phyloP scores from a whole-genome alignment of 1,140 invertebrate species.

The Tetramorium parvispinum region DNA sequence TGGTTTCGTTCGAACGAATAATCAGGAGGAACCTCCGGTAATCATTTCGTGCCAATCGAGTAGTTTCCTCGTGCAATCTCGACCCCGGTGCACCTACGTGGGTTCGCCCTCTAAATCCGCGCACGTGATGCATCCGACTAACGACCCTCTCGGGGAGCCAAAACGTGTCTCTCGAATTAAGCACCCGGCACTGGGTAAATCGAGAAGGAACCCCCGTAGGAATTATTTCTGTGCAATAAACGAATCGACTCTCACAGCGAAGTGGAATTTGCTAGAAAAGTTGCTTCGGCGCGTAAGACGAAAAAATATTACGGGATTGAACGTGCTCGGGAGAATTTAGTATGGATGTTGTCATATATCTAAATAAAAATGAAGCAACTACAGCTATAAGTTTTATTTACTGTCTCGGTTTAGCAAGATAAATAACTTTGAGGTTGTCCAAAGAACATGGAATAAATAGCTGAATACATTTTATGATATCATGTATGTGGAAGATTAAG shows the following conservation, averaged over 20 bases:
- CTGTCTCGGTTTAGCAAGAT: constrained; percentile 20
- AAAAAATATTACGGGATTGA: constrained; percentile 34
- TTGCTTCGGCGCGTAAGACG: constrained; percentile 10
- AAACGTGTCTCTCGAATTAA: constrained; percentile 60
- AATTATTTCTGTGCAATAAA: constrained; percentile 57
- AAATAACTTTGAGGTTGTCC: constrained; percentile 10
- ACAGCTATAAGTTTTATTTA: constrained; percentile 42
- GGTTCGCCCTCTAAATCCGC: constrained; percentile 55
- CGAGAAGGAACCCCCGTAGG: constrained; percentile 46
- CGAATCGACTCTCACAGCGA: constrained; percentile 26
- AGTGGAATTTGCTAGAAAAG: neutral
- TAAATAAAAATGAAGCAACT: constrained; percentile 18
- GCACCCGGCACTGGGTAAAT: constrained; percentile 42
- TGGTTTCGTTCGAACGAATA: constrained; percentile 56
- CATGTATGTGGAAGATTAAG: neutral
- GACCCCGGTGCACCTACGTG: constrained; percentile 14
- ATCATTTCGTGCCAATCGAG: constrained; percentile 61
- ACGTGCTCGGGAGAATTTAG: constrained; percentile 13
- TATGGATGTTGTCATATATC: constrained; percentile 41
- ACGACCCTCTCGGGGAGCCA: constrained; percentile 52
- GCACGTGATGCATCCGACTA: constrained; percentile 58
- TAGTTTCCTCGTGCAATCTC: constrained; percentile 55
- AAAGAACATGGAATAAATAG: neutral
- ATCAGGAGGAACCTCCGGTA: constrained; percentile 54
- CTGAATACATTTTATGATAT: constrained; percentile 12